Evolutionary conservation across 2,888 invertebrate species (phyloP).

Genomic region (Diachrysia chrysitis): DNA sequence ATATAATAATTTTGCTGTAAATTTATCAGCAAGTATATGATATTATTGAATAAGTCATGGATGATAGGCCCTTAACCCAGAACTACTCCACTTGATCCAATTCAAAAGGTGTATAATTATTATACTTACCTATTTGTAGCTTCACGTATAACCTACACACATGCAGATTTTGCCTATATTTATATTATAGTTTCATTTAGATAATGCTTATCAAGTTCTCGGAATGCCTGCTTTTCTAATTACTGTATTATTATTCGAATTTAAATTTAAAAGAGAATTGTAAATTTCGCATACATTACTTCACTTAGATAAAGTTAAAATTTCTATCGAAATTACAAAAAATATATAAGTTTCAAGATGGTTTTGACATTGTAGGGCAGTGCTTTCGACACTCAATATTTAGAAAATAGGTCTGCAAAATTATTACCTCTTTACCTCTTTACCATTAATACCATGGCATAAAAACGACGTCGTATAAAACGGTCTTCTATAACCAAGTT

Average conservation of each 20-base stretch:
- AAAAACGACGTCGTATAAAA: conserved; percentile 30
- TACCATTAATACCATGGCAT: neutral
- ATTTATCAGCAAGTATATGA: neutral
- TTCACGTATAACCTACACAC: neutral
- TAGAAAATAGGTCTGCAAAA: too few relatives aligned
- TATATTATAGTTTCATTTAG: neutral
- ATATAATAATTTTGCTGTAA: too few relatives aligned
- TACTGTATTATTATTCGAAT: too few relatives aligned
- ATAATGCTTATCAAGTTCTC: too few relatives aligned
- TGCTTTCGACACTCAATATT: too few relatives aligned
- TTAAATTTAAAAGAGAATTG: too few relatives aligned
- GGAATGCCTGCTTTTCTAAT: too few relatives aligned
- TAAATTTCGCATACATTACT: too few relatives aligned
- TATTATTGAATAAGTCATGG: neutral
- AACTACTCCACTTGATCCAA: neutral
- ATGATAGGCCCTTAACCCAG: neutral
- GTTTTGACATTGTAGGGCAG: too few relatives aligned
- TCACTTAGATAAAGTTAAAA: too few relatives aligned
- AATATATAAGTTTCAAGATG: too few relatives aligned
- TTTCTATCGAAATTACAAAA: too few relatives aligned
- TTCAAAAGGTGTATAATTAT: neutral
- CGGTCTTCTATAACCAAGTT: conserved; percentile 23
- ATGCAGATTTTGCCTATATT: neutral
- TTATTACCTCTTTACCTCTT: neutral
- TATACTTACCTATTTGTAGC: neutral